Conservation (phyloP, 2,797 vertebrate genomes). For the Peromyscus aztecus region DNA sequence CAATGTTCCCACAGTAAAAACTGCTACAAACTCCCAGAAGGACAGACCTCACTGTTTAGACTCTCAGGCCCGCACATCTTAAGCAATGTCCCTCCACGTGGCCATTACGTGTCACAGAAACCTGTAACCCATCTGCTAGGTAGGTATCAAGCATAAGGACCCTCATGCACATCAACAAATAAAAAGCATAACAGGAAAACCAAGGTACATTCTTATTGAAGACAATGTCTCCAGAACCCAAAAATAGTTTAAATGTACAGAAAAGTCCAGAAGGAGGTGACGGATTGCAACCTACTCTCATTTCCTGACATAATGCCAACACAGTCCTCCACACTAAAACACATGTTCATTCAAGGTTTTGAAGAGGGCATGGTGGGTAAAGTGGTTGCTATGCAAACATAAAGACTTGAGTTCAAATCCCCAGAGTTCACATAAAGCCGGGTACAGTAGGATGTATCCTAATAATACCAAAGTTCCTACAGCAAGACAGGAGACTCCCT, state of each 20-base stretch:
- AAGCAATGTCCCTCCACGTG: neutral
- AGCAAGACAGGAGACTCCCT: neutral
- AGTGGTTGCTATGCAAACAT: neutral
- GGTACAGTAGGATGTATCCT: neutral
- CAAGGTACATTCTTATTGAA: neutral
- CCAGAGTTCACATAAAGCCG: neutral
- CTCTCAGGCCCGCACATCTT: neutral
- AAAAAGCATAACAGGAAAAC: conserved; percentile 1
- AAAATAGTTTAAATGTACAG: neutral
- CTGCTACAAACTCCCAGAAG: neutral
- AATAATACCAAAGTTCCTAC: neutral
- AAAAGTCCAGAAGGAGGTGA: neutral
- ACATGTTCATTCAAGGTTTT: neutral
- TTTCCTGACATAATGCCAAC: neutral
- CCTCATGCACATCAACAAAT: neutral
- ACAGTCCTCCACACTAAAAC: neutral
- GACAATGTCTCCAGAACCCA: neutral
- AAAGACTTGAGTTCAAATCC: neutral
- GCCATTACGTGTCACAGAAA: conserved; percentile 21
- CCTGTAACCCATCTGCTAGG: neutral
- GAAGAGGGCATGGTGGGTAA: neutral
- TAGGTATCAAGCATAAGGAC: neutral
- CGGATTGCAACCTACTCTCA: neutral
- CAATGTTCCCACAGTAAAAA: neutral
- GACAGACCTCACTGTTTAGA: neutral